These are phyloP conservation scores for Helicoverpa zea DNA, from an alignment of 1,140 invertebrate species.

Conservation along the genomic window DNA sequence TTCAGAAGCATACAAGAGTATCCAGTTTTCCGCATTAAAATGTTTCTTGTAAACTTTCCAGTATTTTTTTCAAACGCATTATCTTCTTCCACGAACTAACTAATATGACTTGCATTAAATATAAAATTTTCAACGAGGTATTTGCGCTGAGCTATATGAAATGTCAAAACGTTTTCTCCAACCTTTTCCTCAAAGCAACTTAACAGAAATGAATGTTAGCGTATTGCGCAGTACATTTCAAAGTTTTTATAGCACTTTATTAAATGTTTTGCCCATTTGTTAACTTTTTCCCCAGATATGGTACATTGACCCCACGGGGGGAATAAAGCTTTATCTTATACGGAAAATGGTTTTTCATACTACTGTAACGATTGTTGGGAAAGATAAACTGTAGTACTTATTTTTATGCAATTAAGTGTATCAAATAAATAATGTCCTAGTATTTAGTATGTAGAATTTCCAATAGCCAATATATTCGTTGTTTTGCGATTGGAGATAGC, in stretches of 20 bases:
- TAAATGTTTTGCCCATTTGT: slow-evolving; percentile 16
- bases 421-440: too few species aligned
- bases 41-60: too few species aligned
- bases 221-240: neutral
- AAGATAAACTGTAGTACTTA: neutral
- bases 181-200: neutral
- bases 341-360: neutral
- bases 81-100: too few species aligned
- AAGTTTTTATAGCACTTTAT: slow-evolving; percentile 24
- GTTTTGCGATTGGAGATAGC: too few species aligned
- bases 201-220: neutral
- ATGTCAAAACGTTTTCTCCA: neutral
- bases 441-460: too few species aligned
- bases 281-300: slow-evolving; percentile 3
- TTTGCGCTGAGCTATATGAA: too few species aligned
- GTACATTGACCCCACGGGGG: neutral
- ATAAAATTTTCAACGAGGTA: too few species aligned
- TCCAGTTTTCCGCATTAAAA: too few species aligned
- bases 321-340: slow-evolving; percentile 7
- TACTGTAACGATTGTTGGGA: neutral
- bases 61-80: too few species aligned
- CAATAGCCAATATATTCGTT: too few species aligned
- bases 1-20: too few species aligned
- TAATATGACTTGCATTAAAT: too few species aligned
- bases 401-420: neutral